Base-by-base conservation (phyloP, 2,888 invertebrate genomes). In the Leptodirus hochenwartii region DNA sequence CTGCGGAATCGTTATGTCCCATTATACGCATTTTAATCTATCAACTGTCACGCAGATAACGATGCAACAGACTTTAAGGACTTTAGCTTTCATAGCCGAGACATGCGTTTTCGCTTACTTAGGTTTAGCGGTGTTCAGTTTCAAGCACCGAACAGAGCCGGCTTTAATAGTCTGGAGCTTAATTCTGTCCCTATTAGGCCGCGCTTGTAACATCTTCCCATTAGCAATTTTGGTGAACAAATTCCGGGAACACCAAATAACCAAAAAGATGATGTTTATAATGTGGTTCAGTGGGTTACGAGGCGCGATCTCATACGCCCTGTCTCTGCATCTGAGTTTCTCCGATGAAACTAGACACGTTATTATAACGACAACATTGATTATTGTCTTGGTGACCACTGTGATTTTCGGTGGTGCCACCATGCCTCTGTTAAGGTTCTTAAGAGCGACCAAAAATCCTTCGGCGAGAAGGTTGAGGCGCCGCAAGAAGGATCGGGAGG, bases 1-100 rank as follows among this genome's bases (percentile, higher is more conserved):
- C 54, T 93, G 93, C 60, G 98, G 96, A 5, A 90, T 98, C 48
- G 93, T 95, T 2, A 98, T 98, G 98, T 95, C 95, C 0, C 98
- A 98, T 55, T 98, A 98, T 54, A 96, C 96, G 9, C 98, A 98
- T 62, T 88, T 87, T 49, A 98, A 98, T 56, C 61, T 98, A 24
- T 95, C 95, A 1, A 95, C 96, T 1, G 82, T 98, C 12, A 95
- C 96, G 1, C 98, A 98, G 61, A 93, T 98, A 29, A 96, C 96
- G 3, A 95, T 98, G 81, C 95, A 96, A 53, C 95, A 96, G 57
- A 96, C 95, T 1, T 87, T 98, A 73, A 67, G 93, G 46, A 96
- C 96, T 0, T 61, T 98, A 34, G 85, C 98, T 2, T 96, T 98
- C 49, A 91, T 96, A 39, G 95, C 85, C 41, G 96, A 98, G 60